Conservation (phyloP, 1,140 invertebrate genomes). For the Pteromalus puparum region DNA sequence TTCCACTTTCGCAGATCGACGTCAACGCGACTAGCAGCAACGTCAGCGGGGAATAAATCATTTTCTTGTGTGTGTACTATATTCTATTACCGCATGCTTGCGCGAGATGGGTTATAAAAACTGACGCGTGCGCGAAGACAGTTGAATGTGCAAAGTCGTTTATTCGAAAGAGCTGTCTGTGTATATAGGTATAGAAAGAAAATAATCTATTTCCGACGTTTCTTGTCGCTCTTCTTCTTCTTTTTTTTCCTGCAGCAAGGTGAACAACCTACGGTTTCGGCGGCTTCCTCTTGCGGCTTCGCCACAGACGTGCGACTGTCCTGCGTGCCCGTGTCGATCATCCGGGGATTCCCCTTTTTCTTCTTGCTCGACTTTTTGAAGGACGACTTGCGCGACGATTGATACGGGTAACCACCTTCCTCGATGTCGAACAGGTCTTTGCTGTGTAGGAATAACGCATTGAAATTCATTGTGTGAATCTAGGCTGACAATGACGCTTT, state of each 20-base stretch:
- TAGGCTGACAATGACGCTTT: background rate
- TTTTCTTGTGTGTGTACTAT: background rate
- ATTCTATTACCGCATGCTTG: background rate
- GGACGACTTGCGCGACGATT: background rate
- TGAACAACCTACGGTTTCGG: slow-evolving; percentile 60
- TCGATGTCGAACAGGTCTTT: slow-evolving; percentile 32
- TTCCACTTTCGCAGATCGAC: slow-evolving; percentile 13
- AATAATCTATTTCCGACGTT: slow-evolving; percentile 50
- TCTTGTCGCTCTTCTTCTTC: slow-evolving; percentile 62
- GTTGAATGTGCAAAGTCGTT: slow-evolving; percentile 8
- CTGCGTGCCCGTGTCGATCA: slow-evolving; percentile 57
- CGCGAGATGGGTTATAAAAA: background rate
- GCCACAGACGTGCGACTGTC: slow-evolving; percentile 38
- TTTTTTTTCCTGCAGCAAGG: slow-evolving; percentile 68
- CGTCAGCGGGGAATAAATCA: slow-evolving; percentile 13
- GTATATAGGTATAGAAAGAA: background rate
- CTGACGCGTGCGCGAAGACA: slow-evolving; percentile 1
- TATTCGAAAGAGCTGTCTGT: background rate
- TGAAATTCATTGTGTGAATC: background rate
- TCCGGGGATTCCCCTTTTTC: slow-evolving; percentile 30
- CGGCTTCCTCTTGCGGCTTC: background rate
- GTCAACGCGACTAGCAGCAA: slow-evolving; percentile 16
- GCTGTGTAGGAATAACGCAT: background rate
- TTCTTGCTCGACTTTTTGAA: background rate
- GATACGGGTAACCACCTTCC: slow-evolving; percentile 16